phyloP scores from a whole-genome alignment of 2,888 invertebrate species.

The Elaeidobius kamerunicus region DNA sequence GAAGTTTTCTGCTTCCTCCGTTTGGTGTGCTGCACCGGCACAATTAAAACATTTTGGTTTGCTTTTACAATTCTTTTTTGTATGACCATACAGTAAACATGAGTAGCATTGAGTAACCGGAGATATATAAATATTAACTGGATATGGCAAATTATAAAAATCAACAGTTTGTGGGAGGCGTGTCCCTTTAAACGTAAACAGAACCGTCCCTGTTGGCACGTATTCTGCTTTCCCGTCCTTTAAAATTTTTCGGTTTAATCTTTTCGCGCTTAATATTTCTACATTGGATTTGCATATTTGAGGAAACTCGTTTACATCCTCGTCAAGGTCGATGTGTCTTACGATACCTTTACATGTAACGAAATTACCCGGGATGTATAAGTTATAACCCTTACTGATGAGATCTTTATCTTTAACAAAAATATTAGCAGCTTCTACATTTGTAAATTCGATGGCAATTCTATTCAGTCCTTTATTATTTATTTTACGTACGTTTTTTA shows the following conservation, averaged over 20 bases:
- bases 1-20: background rate
- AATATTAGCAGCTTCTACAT: background rate
- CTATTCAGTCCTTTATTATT: conserved; percentile 8
- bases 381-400: conserved; percentile 3
- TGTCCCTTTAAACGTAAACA: conserved; percentile 1
- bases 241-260: background rate
- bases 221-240: conserved; percentile 3
- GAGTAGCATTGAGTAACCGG: too few relatives aligned
- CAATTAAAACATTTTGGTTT: conserved; percentile 13
- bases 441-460: conserved; percentile 5
- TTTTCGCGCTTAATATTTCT: background rate
- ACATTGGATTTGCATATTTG: background rate
- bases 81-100: conserved; percentile 18
- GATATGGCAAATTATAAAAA: background rate
- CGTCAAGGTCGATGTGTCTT: background rate
- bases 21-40: conserved; percentile 3
- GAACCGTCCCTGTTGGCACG: background rate
- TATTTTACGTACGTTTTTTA: conserved; percentile 4
- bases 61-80: conserved; percentile 11
- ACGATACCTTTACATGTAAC: conserved; percentile 1
- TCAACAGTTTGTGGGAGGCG: background rate
- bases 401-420: conserved; percentile 5
- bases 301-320: background rate
- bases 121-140: conserved; percentile 4
- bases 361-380: conserved; percentile 1